Evolutionary conservation across 2,888 invertebrate genomes (phyloP).

Genomic region (Pegoplata infirma): DNA sequence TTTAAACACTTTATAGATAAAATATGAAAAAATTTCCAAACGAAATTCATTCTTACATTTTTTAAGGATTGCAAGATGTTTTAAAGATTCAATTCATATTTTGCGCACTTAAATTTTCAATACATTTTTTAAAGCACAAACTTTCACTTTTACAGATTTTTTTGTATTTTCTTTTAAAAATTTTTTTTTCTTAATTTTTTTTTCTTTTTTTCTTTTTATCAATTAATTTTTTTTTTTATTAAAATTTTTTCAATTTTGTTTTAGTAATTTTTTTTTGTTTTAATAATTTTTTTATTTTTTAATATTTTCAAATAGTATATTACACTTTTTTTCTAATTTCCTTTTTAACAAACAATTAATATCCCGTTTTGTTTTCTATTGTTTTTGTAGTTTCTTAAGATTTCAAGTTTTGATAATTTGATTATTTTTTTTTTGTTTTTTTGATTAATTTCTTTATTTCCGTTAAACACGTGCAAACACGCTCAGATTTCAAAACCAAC

Average conservation of each 20-base stretch:
- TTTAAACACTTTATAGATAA: no score
- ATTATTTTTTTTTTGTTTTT: neutral
- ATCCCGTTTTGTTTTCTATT: constrained; percentile 6
- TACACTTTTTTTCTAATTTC: neutral
- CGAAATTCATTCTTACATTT: neutral
- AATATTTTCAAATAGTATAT: neutral
- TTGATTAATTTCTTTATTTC: constrained; percentile 35
- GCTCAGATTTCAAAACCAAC: constrained; percentile 76
- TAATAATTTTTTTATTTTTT: neutral
- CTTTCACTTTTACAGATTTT: neutral
- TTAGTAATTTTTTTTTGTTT: neutral
- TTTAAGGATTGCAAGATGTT: neutral
- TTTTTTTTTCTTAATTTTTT: no score
- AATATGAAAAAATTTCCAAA: neutral
- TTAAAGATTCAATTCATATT: neutral
- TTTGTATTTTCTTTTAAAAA: no score
- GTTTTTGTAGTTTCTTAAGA: neutral
- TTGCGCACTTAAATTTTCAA: neutral
- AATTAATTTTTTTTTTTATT: neutral
- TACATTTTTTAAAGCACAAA: neutral
- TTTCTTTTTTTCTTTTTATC: neutral
- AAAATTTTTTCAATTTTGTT: neutral
- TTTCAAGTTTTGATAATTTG: constrained; percentile 10
- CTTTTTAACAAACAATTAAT: neutral
- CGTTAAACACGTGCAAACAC: constrained; percentile 73